These are phyloP conservation scores for Lithophane ornitopus DNA, from an alignment of 2,888 invertebrate species.

Conservation along the genomic window DNA sequence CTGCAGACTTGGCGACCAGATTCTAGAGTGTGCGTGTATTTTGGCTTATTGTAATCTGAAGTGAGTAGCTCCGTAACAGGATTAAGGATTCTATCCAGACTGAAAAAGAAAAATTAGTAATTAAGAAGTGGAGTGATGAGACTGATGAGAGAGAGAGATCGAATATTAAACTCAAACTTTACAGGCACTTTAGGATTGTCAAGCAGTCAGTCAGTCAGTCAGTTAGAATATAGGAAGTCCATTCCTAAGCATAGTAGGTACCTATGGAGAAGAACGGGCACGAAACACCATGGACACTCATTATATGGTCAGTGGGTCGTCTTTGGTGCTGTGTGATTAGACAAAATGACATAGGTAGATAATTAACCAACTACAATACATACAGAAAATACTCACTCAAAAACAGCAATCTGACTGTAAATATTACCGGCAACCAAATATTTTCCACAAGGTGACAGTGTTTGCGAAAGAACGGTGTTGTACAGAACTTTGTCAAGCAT, in stretches of 20 bases:
- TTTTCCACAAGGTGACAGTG: slow-evolving; percentile 96
- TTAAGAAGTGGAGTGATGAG: not conserved
- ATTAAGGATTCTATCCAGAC: slow-evolving; percentile 91
- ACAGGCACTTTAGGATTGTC: no score
- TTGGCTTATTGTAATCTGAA: slow-evolving; percentile 91
- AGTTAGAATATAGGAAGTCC: no score
- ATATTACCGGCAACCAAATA: slow-evolving; percentile 95
- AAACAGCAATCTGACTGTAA: slow-evolving; percentile 95
- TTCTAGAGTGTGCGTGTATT: slow-evolving; percentile 90
- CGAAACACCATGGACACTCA: no score
- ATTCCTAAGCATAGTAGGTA: no score
- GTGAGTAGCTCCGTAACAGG: slow-evolving; percentile 90
- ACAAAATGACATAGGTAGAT: not conserved
- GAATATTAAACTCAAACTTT: not conserved
- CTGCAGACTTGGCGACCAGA: slow-evolving; percentile 93
- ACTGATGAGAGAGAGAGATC: not conserved
- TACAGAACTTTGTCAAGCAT: slow-evolving; percentile 92
- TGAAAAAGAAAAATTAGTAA: slow-evolving; percentile 75
- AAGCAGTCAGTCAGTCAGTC: no score
- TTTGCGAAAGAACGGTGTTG: slow-evolving; percentile 95
- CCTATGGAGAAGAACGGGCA: no score
- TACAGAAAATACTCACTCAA: slow-evolving; percentile 91
- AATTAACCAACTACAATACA: not conserved
- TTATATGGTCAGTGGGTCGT: no score
- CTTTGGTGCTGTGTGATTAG: not conserved